Conservation (phyloP, 2,113 vertebrate species). For the Australoheros scitulus region DNA sequence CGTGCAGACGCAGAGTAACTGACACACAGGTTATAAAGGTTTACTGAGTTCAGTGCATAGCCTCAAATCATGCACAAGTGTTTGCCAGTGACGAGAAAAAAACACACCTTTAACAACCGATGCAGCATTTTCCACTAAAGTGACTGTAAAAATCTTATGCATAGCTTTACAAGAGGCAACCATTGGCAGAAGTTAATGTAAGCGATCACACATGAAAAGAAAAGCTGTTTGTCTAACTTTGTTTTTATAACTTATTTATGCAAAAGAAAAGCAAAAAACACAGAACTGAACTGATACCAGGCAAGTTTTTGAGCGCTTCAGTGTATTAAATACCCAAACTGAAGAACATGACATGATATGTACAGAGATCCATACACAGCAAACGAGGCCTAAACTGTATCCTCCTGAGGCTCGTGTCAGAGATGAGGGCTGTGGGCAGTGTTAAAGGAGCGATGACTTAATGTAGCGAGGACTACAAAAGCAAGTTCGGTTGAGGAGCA, state of each 20-base stretch:
- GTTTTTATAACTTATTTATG: conserved; percentile 41
- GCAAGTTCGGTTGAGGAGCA: conserved; percentile 68
- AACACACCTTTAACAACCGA: conserved; percentile 51
- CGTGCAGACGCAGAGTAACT: conserved; percentile 47
- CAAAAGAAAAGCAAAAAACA: conserved; percentile 53
- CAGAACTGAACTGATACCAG: conserved; percentile 38
- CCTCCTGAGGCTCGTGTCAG: conserved; percentile 54
- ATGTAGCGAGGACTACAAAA: conserved; percentile 70
- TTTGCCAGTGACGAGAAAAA: conserved; percentile 53
- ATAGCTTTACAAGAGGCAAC: conserved; percentile 78
- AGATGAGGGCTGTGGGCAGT: conserved; percentile 45
- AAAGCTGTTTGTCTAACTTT: conserved; percentile 38
- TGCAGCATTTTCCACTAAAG: conserved; percentile 57
- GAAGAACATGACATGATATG: conserved; percentile 65
- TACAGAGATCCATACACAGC: conserved; percentile 56
- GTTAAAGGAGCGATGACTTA: conserved; percentile 68
- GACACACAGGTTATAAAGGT: conserved; percentile 40
- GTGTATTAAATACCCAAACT: conserved; percentile 64
- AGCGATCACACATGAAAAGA: conserved; percentile 43
- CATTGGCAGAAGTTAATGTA: conserved; percentile 59
- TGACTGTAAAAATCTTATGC: conserved; percentile 63
- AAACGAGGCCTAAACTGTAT: conserved; percentile 33
- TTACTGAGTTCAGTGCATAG: conserved; percentile 61
- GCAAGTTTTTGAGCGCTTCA: not conserved
- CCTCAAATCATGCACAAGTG: conserved; percentile 58